A percentile compares a stretch with the other conserved stretches of the same genome.
Evolutionary conservation across 1,140 invertebrate species (phyloP).

Genomic region (Drosophila asahinai): DNA sequence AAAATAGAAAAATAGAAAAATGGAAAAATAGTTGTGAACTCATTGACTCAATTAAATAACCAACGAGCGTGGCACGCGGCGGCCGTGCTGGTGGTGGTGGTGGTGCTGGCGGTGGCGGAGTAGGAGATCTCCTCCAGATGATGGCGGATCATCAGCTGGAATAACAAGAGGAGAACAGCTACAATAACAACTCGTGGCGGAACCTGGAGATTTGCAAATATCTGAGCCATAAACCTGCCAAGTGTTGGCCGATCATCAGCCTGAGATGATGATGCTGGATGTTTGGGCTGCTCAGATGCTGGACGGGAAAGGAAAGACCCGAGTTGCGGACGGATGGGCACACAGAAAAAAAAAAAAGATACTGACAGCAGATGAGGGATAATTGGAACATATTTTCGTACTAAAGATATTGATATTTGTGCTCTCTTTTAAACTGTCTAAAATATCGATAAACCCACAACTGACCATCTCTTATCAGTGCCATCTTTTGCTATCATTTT

Average conservation of each 20-base stretch:
- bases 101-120: slow-evolving; percentile 10
- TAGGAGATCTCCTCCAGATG: slow-evolving; percentile 54
- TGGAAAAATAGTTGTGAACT: slow-evolving; percentile 80
- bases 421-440: background rate
- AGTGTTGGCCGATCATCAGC: slow-evolving; percentile 74
- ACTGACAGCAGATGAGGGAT: no score
- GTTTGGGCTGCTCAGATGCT: slow-evolving; percentile 8
- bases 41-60: slow-evolving; percentile 83
- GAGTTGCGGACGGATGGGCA: slow-evolving; percentile 6
- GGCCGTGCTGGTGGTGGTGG: background rate
- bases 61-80: slow-evolving; percentile 55
- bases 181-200: slow-evolving; percentile 73
- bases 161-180: slow-evolving; percentile 77
- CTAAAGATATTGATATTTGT: no score
- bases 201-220: slow-evolving; percentile 74
- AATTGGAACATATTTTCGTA: no score
- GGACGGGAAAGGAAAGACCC: slow-evolving; percentile 9
- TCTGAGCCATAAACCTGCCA: slow-evolving; percentile 80
- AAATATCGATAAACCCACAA: background rate
- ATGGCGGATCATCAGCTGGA: slow-evolving; percentile 71
- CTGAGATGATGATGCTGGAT: slow-evolving; percentile 37
- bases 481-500: background rate
- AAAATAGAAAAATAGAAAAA: slow-evolving; percentile 30
- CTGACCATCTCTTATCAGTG: slow-evolving; percentile 7
- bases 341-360: background rate